phyloP scores from a whole-genome alignment of 1,140 invertebrate genomes.

The Cyphomyrmex costatus region DNA sequence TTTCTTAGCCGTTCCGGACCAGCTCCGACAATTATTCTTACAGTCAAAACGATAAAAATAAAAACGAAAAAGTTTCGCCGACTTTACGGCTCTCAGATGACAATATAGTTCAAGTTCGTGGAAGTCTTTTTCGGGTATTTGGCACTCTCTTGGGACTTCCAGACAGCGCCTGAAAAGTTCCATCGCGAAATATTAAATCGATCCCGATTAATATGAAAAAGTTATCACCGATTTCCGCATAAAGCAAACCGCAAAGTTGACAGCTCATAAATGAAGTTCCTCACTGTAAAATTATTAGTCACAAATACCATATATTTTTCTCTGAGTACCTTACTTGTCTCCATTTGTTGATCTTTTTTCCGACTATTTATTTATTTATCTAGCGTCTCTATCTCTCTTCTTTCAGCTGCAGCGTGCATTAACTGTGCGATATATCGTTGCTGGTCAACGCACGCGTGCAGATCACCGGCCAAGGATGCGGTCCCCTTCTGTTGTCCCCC shows the following conservation, averaged over 20 bases:
- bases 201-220: constrained; percentile 5
- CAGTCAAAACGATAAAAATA: not conserved
- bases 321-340: not conserved
- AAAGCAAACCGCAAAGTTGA: not conserved
- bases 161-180: not conserved
- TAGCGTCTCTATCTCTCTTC: not conserved
- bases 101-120: not conserved
- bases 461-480: constrained; percentile 21
- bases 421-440: constrained; percentile 23
- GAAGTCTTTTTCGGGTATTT: not conserved
- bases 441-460: constrained; percentile 58
- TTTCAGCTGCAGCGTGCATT: not conserved
- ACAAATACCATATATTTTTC: too few species aligned
- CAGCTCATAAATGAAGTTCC: too few species aligned
- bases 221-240: not conserved
- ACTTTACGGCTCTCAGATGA: not conserved
- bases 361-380: not conserved
- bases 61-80: not conserved
- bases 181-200: not conserved
- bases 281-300: too few species aligned
- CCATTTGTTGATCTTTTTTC: not conserved
- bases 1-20: not conserved
- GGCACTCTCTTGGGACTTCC: not conserved
- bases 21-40: not conserved
- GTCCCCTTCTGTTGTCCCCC: not conserved